A percentile compares a stretch with the other conserved stretches of the same genome.
phyloP scores from a whole-genome alignment of 2,797 vertebrate genomes.

The Pantherophis alleghaniensis region DNA sequence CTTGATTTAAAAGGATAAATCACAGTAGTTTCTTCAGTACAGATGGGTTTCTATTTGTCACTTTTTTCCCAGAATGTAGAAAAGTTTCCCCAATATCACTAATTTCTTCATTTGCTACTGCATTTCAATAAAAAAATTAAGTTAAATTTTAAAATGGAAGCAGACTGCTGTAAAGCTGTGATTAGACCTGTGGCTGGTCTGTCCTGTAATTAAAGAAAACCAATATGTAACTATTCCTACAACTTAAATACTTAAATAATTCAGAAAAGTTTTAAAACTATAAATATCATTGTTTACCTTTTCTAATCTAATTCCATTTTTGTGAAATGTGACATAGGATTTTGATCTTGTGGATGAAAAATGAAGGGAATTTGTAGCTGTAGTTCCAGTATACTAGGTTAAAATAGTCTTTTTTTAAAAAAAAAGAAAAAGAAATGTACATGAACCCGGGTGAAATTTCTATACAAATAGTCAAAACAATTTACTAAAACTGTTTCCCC shows the following conservation, averaged over 20 bases:
- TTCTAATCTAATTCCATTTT: neutral
- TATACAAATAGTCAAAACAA: neutral
- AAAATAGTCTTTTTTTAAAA: neutral
- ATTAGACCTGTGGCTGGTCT: constrained; percentile 30
- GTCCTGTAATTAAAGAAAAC: neutral
- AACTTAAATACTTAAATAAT: neutral
- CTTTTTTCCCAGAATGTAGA: constrained; percentile 61
- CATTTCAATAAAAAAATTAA: constrained; percentile 34
- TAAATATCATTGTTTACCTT: neutral
- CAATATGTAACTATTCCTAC: neutral
- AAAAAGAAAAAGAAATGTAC: neutral
- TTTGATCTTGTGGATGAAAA: neutral
- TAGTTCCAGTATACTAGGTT: neutral
- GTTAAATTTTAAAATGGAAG: neutral
- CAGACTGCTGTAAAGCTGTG: constrained; percentile 10
- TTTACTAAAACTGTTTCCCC: neutral
- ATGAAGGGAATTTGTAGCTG: neutral
- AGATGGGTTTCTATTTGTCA: constrained; percentile 61
- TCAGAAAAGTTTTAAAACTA: neutral
- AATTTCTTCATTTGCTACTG: constrained; percentile 58
- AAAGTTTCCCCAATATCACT: constrained; percentile 60
- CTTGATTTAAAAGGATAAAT: constrained; percentile 69
- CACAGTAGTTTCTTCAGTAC: constrained; percentile 63
- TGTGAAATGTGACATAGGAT: neutral
- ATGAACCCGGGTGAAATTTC: neutral